Conservation (phyloP, 2,113 vertebrate species). For the Calyptomena viridis region DNA sequence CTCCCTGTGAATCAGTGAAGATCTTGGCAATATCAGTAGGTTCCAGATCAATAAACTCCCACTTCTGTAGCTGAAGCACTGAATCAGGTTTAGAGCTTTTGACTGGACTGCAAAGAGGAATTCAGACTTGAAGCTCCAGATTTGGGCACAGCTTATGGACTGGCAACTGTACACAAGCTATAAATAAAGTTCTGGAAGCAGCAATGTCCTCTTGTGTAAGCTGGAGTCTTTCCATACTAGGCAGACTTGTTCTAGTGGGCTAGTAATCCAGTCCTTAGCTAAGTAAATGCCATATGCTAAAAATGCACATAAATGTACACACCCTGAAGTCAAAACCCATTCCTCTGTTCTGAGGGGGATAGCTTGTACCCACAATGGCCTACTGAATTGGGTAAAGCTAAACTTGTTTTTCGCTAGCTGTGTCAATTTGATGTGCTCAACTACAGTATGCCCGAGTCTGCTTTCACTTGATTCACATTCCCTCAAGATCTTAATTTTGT, state of each 20-base stretch:
- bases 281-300: neutral
- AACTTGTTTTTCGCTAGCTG: neutral
- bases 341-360: neutral
- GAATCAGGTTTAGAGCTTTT: neutral
- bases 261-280: neutral
- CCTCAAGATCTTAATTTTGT: neutral
- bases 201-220: neutral
- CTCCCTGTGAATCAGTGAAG: neutral
- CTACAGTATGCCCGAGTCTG: neutral
- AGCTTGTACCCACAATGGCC: neutral
- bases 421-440: neutral
- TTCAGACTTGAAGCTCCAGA: neutral
- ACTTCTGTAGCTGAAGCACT: neutral
- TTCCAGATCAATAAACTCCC: neutral
- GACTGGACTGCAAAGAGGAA: neutral
- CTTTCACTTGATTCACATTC: neutral
- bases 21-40: neutral
- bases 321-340: neutral
- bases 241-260: neutral
- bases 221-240: neutral
- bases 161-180: neutral
- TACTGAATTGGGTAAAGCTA: neutral
- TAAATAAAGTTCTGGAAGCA: conserved; percentile 24
- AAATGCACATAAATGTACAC: neutral
- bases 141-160: neutral